These are phyloP conservation scores for Anser cygnoides DNA, from an alignment of 2,113 vertebrate genomes.

Conservation along the genomic window DNA sequence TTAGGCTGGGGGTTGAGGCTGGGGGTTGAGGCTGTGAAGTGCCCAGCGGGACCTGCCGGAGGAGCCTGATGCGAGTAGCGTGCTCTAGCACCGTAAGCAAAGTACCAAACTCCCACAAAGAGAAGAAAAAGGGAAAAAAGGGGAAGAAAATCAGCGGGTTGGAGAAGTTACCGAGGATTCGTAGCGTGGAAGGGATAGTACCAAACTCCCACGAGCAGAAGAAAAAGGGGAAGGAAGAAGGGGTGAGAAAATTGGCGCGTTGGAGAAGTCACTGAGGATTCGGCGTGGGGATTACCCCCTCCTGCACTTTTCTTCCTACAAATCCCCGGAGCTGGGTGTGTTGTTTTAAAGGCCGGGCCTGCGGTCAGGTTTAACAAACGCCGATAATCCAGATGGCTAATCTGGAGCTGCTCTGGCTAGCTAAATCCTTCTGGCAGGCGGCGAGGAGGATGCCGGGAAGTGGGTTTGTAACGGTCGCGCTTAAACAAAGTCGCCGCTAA, in stretches of 20 bases:
- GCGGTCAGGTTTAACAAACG: background rate
- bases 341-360: background rate
- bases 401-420: conserved; percentile 35
- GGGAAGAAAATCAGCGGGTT: background rate
- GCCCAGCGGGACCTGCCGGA: background rate
- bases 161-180: background rate
- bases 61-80: background rate
- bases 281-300: background rate
- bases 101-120: background rate
- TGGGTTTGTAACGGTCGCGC: background rate
- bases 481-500: conserved; percentile 16
- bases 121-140: background rate
- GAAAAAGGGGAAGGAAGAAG: background rate
- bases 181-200: too few species aligned
- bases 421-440: background rate
- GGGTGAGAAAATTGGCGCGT: background rate
- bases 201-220: background rate
- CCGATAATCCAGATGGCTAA: conserved; percentile 46
- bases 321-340: background rate
- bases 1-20: background rate
- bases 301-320: background rate
- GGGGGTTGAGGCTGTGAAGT: background rate
- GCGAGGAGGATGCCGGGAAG: background rate
- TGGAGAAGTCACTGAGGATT: background rate
- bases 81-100: background rate